These are phyloP conservation scores for Ridgeia piscesae DNA, from an alignment of 1,140 invertebrate genomes.

Conservation along the genomic window DNA sequence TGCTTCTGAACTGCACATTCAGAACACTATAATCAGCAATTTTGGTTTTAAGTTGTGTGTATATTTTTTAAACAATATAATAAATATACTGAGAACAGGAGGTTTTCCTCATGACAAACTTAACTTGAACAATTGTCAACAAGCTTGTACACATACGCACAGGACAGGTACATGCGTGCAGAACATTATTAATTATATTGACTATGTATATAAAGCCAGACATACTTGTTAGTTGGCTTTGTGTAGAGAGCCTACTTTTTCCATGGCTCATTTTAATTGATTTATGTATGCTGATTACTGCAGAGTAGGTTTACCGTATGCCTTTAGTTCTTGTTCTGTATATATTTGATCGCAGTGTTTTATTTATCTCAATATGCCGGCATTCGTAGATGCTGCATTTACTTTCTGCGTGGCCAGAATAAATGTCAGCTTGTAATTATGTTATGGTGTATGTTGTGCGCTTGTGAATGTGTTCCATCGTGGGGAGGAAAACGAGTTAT, in stretches of 20 bases:
- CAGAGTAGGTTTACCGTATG: not conserved
- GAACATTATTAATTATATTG: not conserved
- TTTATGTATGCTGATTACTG: not conserved
- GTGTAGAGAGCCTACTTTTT: not conserved
- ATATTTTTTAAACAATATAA: not conserved
- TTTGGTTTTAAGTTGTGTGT: no score
- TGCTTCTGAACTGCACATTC: no score
- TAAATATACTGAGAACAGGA: not conserved
- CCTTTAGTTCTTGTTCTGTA: not conserved
- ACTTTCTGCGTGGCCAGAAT: not conserved
- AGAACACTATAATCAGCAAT: no score
- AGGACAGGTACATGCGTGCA: not conserved
- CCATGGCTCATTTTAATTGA: not conserved
- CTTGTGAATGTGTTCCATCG: not conserved
- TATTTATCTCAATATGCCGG: not conserved
- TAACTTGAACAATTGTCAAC: not conserved
- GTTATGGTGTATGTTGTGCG: not conserved
- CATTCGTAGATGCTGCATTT: not conserved
- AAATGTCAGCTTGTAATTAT: not conserved
- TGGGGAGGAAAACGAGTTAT: not conserved
- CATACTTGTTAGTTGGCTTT: not conserved
- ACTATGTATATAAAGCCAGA: not conserved
- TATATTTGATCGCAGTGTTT: not conserved
- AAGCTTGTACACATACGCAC: not conserved
- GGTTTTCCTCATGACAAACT: not conserved